Evolutionary conservation across 2,113 vertebrate species (phyloP).

Genomic region (Podarcis raffonei): DNA sequence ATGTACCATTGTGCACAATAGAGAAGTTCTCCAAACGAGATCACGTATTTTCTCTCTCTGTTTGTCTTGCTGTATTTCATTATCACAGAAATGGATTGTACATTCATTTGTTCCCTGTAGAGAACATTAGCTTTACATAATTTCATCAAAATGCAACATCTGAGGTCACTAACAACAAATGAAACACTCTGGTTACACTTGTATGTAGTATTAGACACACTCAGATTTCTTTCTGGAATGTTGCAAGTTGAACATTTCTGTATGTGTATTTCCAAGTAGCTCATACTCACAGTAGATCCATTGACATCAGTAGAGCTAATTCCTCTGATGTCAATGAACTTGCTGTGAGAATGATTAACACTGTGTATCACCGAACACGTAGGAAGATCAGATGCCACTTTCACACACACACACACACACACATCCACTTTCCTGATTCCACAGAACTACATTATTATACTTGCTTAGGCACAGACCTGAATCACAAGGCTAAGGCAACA

Average conservation of each 20-base stretch:
- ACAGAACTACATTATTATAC: constrained; percentile 38
- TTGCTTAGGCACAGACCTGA: constrained; percentile 63
- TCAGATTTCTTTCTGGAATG: background rate
- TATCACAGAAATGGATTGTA: constrained; percentile 26
- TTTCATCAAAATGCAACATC: background rate
- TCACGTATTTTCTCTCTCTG: background rate
- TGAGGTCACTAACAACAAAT: constrained; percentile 8
- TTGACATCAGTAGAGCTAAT: too few relatives aligned
- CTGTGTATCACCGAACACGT: too few relatives aligned
- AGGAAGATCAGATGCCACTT: background rate
- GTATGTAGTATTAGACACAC: constrained; percentile 1
- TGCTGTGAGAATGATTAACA: too few relatives aligned
- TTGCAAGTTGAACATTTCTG: background rate
- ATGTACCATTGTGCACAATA: background rate
- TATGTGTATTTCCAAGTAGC: background rate
- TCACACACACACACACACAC: background rate
- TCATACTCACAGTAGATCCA: too few relatives aligned
- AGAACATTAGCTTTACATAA: constrained; percentile 5
- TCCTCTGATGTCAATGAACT: too few relatives aligned
- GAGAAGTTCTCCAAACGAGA: background rate
- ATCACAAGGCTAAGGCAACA: constrained; percentile 64
- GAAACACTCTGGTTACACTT: background rate
- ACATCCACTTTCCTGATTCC: background rate
- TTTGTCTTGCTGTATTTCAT: constrained; percentile 5
- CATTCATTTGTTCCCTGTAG: constrained; percentile 3